Evolutionary conservation across 2,888 invertebrate species (phyloP).

Genomic region (Lasioglossum figueresi): DNA sequence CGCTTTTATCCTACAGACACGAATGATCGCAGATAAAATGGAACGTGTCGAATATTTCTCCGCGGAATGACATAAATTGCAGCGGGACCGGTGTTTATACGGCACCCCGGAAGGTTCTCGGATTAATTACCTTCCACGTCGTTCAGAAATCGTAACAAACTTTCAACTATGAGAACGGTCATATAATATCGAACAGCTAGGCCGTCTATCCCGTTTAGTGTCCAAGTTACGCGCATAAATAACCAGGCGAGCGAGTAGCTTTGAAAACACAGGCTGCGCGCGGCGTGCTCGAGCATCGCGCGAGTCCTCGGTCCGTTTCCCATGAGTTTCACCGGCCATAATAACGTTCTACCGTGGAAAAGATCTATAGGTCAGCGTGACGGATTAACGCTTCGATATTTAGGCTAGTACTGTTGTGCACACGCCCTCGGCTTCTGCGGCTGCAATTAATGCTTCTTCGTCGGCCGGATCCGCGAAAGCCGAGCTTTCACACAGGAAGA

Average conservation of each 20-base stretch:
- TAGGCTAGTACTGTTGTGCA: slow-evolving; percentile 38
- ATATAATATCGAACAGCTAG: background rate
- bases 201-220: slow-evolving; percentile 6
- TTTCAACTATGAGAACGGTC: background rate
- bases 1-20: background rate
- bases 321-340: slow-evolving; percentile 61
- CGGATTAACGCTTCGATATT: slow-evolving; percentile 58
- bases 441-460: slow-evolving; percentile 4
- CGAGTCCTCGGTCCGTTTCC: slow-evolving; percentile 45
- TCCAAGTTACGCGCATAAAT: slow-evolving; percentile 37
- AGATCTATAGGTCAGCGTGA: slow-evolving; percentile 47
- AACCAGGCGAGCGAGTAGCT: slow-evolving; percentile 22
- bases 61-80: background rate
- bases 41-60: background rate
- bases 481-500: slow-evolving; percentile 25
- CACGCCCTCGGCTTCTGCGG: slow-evolving; percentile 15
- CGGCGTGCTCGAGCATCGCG: slow-evolving; percentile 7
- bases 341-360: slow-evolving; percentile 13
- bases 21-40: background rate
- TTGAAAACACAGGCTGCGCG: slow-evolving; percentile 5
- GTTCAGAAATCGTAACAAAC: background rate
- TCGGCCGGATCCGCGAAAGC: background rate
- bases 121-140: slow-evolving; percentile 8
- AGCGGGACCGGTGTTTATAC: background rate
- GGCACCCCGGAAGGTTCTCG: slow-evolving; percentile 2